Evolutionary conservation across 1,140 invertebrate species (phyloP).

Genomic region (Pomacea maculata): DNA sequence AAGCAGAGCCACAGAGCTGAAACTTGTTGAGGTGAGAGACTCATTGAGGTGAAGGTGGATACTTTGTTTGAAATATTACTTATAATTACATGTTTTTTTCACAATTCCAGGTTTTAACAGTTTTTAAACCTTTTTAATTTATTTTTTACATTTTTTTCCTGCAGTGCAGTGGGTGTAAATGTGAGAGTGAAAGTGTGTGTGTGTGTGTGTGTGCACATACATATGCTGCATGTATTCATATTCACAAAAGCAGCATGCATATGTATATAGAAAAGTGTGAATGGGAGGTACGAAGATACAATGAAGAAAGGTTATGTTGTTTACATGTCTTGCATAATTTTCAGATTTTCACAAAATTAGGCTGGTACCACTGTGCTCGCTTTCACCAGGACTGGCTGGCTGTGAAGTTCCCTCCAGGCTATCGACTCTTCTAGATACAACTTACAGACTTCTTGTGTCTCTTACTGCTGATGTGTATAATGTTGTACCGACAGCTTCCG

Average conservation of each 20-base stretch:
- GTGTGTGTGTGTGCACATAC: not conserved
- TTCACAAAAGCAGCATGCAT: not conserved
- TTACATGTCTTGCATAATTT: slow-evolving; percentile 31
- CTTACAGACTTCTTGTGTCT: not conserved
- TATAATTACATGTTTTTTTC: no score
- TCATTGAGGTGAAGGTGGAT: not conserved
- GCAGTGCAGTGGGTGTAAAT: no score
- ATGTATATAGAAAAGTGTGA: not conserved
- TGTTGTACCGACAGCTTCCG: not conserved
- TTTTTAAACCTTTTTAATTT: no score
- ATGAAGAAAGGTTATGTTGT: not conserved
- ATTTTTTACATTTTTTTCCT: no score
- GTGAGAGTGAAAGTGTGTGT: not conserved
- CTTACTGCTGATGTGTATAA: not conserved
- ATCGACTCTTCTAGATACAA: slow-evolving; percentile 71
- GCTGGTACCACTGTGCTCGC: slow-evolving; percentile 76
- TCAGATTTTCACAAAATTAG: slow-evolving; percentile 70
- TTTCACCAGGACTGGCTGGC: slow-evolving; percentile 70
- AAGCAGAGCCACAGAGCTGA: slow-evolving; percentile 78
- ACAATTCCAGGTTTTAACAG: no score
- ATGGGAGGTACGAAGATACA: not conserved
- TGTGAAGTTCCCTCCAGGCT: slow-evolving; percentile 74
- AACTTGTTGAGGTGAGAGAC: slow-evolving; percentile 71
- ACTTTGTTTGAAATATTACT: no score
- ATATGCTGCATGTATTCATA: not conserved